Percentiles rank a stretch among this genome's conserved stretches.
phyloP scores from a whole-genome alignment of 1,140 invertebrate genomes.

The Pemphigus obesinymphae region DNA sequence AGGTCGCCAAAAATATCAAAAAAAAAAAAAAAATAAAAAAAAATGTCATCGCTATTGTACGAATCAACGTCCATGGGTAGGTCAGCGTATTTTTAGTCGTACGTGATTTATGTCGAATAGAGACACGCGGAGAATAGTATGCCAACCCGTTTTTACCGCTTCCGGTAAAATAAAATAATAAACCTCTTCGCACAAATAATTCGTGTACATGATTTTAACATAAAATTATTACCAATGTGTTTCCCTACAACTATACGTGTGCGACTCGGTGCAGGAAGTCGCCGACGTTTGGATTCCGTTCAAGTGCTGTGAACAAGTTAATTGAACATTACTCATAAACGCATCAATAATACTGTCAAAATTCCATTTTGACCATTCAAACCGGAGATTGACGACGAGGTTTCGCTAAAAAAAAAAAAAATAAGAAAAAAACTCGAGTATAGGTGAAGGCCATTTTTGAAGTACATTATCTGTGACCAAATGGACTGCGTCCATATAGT shows the following conservation, averaged over 20 bases:
- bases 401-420: too few relatives aligned
- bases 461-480: too few relatives aligned
- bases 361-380: not conserved
- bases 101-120: slow-evolving; percentile 6
- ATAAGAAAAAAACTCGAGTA: too few relatives aligned
- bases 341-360: not conserved
- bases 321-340: not conserved
- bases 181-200: not conserved
- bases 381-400: too few relatives aligned
- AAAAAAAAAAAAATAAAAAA: too few relatives aligned
- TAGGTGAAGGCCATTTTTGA: too few relatives aligned
- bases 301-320: not conserved
- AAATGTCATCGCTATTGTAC: not conserved
- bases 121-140: not conserved
- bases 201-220: not conserved
- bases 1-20: not conserved
- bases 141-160: not conserved
- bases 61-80: not conserved
- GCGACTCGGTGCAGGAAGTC: too few relatives aligned
- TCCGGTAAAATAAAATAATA: not conserved
- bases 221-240: not conserved
- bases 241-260: not conserved
- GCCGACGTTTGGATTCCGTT: not conserved
- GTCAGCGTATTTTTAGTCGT: slow-evolving; percentile 22
- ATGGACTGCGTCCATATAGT: too few relatives aligned